Evolutionary conservation across 2,888 invertebrate genomes (phyloP), one percentile per base, ranked within the genome.

Genomic region (Troides aeacus): DNA sequence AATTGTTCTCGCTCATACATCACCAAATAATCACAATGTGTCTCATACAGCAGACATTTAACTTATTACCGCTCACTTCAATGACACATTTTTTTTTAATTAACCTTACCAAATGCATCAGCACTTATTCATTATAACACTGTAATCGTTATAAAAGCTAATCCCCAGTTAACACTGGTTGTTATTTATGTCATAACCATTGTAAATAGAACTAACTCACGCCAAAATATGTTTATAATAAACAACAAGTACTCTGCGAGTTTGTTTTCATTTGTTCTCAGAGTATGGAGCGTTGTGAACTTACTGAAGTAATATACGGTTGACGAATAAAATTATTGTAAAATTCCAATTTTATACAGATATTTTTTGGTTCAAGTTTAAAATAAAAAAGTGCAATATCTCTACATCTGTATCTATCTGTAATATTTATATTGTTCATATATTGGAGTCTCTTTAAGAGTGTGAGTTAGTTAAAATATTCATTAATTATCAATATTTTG

Each of bases 1-100:
- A 76, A 64, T 71, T 74, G 69, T 75, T 72, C 61, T 71, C 72
- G 72, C 69, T 72, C 71, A 71, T 70, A 62, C 66, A 68, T 60
- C 64, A 72, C 66, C 75, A 80, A 75, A 1, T 75, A 78, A 80
- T 76, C 76, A 78, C 77, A 74, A 85, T 78, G 80, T 86, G 89
- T 88, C 88, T 86, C 82, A 73, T 87, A 78, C 76, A 81, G 78
- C 87, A 82, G 89, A 81, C 82, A 81, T 56, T 77, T 76, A 68
- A 75, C 7, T 46, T 53, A 53, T 75, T 74, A 77, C 46, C 70
- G 70, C 72, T 79, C 75, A 81, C 81, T 77, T 77, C 72, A 75
- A 75, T 74, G 71, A 69, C 70, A 74, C 75, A 75, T 30, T 30
- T 30, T 74, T 61, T 68, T 70, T 71, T 24, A 39, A 46, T 62